Conservation (phyloP, 2,113 vertebrate genomes). For the Gavia stellata region DNA sequence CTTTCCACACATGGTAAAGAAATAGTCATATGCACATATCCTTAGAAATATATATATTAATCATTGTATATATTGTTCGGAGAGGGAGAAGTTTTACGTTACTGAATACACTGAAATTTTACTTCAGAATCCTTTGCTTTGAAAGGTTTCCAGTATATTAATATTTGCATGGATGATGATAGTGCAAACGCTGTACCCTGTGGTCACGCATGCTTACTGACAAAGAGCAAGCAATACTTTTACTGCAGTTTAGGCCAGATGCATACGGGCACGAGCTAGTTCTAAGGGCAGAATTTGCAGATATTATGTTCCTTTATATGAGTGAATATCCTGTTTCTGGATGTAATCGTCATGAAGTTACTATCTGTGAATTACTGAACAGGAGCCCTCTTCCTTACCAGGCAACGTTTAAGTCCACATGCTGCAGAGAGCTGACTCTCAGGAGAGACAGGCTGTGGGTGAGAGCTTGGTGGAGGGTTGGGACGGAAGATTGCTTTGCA, state of each 20-base stretch:
- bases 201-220: background rate
- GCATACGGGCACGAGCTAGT: background rate
- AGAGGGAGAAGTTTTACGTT: background rate
- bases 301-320: background rate
- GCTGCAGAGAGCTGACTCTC: background rate
- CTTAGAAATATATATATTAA: background rate
- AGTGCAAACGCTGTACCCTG: too few relatives aligned
- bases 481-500: background rate
- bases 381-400: background rate
- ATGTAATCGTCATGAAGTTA: background rate
- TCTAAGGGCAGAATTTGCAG: background rate
- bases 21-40: background rate
- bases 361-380: background rate
- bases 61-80: background rate
- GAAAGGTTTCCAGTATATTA: background rate
- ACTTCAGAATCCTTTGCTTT: background rate
- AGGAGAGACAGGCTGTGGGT: background rate
- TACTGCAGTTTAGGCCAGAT: background rate
- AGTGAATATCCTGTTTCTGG: background rate
- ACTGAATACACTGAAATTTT: background rate
- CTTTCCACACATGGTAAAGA: background rate
- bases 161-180: background rate
- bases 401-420: fast-evolving
- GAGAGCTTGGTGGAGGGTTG: background rate
- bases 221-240: background rate